Percentiles rank a stretch among this genome's conserved stretches.
These are phyloP conservation scores for Cephalophus harveyi DNA, from an alignment of 2,113 vertebrate species.

Conservation along the genomic window DNA sequence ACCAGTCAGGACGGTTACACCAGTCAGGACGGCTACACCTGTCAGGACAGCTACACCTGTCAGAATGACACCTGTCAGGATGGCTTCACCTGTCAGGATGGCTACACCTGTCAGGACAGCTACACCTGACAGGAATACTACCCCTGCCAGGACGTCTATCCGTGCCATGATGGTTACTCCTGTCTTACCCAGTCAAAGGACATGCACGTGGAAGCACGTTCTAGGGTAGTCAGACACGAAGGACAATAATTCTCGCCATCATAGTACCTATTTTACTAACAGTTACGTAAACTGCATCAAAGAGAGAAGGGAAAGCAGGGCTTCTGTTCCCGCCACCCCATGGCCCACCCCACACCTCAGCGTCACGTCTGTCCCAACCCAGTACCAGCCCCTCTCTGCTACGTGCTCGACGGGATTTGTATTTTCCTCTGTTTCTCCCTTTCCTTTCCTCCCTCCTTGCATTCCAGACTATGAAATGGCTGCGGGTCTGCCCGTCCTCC, in stretches of 20 bases:
- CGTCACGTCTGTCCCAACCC: conserved; percentile 68
- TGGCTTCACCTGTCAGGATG: accelerated
- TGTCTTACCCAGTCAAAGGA: background rate
- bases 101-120: accelerated
- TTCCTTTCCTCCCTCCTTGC: conserved; percentile 54
- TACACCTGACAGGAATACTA: background rate
- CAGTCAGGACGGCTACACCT: accelerated
- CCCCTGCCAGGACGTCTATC: background rate
- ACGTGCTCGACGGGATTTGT: conserved; percentile 93
- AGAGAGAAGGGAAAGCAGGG: conserved; percentile 56
- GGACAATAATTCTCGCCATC: too few relatives aligned
- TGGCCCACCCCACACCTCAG: conserved; percentile 70
- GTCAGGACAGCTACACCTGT: accelerated
- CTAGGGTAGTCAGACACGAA: background rate
- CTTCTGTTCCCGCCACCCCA: conserved; percentile 1
- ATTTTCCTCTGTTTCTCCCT: conserved; percentile 61
- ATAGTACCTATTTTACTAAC: background rate
- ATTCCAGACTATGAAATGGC: conserved; percentile 73
- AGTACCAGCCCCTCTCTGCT: conserved; percentile 79
- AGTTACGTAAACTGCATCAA: conserved; percentile 60
- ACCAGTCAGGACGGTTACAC: accelerated
- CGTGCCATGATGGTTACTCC: too few relatives aligned
- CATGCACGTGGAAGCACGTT: accelerated
- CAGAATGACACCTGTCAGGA: too few relatives aligned
- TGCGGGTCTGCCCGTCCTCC: conserved; percentile 50